Base-by-base conservation (phyloP, 2,888 invertebrate species). In the Pelosia muscerda region DNA sequence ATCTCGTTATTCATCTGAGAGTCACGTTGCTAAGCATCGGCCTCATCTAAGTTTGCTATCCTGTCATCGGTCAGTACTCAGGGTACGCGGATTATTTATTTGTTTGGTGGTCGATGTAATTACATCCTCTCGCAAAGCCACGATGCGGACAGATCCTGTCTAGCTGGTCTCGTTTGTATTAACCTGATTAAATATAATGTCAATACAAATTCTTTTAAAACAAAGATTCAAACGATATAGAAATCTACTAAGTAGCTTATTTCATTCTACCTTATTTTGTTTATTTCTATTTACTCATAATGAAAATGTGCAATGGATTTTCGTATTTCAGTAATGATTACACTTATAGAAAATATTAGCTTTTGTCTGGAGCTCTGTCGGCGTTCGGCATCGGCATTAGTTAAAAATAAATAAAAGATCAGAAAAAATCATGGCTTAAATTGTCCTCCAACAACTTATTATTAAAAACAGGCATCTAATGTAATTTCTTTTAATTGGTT, bases 101-200 rank as follows among this genome's bases (percentile, higher is more conserved):
- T 91, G 87, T 90, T 89, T 89, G 82, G 81, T 78, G 79, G 77
- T 81, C 83, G 85, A 87, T 92, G 87, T 92, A 92, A 92, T 92
- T 92, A 92, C 89, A 91, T 82, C 80, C 79, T 76, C 88, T 84
- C 84, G 81, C 84, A 84, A 81, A 84, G 84, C 84, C 81, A 81
- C 84, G 82, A 68, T 69, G 74, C 73, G 69, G 75, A 81, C 83
- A 78, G 81, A 84, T 85, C 88, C 81, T 73, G 91, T 90, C 84
- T 73, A 81, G 90, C 91, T 84, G 86, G 92, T 90, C 86, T 84
- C 81, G 82, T 86, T 87, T 84, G 87, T 90, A 90, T 89, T 89
- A 90, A 91, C 91, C 90, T 88, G 90, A 92, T 92, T 89, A 91
- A 86, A 86, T 88, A 85, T 88, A 88, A 87, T 87, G 84, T 83